These are phyloP conservation scores for Enteromius viviparus DNA, from an alignment of 2,797 vertebrate genomes.

Conservation along the genomic window DNA sequence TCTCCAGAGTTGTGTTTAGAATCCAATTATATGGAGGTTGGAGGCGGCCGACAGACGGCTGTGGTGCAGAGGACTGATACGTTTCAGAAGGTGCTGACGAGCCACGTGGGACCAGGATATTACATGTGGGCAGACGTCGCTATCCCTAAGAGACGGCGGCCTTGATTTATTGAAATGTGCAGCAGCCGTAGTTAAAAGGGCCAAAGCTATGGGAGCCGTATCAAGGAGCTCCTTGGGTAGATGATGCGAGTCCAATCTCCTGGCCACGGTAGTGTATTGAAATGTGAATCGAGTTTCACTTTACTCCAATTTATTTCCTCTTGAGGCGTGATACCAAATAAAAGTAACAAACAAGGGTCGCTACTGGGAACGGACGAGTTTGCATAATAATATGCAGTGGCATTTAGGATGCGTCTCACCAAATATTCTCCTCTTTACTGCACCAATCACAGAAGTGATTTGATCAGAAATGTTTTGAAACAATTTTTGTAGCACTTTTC, in stretches of 20 bases:
- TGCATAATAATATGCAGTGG: conserved; percentile 24
- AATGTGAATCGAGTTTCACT: conserved; percentile 40
- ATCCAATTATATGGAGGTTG: conserved; percentile 63
- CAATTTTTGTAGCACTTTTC: background rate
- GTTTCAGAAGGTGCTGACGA: conserved; percentile 65
- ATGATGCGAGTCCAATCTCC: conserved; percentile 49
- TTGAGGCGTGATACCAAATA: conserved; percentile 7
- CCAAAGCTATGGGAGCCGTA: conserved; percentile 17
- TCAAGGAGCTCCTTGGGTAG: conserved; percentile 10
- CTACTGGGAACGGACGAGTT: background rate
- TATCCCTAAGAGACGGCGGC: conserved; percentile 54
- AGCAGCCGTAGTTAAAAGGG: conserved; percentile 47
- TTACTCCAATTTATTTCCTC: conserved; percentile 42
- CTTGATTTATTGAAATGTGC: conserved; percentile 57
- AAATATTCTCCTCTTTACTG: background rate
- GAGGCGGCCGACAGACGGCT: conserved; percentile 45
- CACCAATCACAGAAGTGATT: background rate
- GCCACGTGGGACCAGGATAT: conserved; percentile 55
- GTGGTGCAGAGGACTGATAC: conserved; percentile 62
- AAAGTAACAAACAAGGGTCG: conserved; percentile 8
- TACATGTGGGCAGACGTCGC: conserved; percentile 42
- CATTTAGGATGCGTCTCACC: background rate
- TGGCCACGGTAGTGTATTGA: conserved; percentile 22
- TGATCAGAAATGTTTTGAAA: conserved; percentile 17
- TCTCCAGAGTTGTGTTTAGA: conserved; percentile 64